These are phyloP conservation scores for Cataglyphis livida DNA, from an alignment of 2,888 invertebrate species.

Conservation along the genomic window DNA sequence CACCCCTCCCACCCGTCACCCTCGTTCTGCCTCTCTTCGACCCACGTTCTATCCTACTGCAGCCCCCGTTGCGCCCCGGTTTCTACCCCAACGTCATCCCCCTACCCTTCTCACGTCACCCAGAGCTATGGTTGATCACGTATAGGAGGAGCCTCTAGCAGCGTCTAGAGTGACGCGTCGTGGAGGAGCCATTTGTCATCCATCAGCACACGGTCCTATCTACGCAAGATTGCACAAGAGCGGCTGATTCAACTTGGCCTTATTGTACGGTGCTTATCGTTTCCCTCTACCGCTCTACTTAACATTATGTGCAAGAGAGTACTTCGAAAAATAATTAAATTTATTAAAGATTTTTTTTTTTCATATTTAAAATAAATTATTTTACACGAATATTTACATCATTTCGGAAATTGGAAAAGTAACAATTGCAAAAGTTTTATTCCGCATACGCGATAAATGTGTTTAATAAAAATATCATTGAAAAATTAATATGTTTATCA, in stretches of 20 bases:
- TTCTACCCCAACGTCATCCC: slow-evolving; percentile 84
- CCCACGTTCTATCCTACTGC: slow-evolving; percentile 85
- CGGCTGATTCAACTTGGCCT: slow-evolving; percentile 69
- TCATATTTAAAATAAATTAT: background rate
- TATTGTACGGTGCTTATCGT: slow-evolving; percentile 70
- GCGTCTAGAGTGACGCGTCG: slow-evolving; percentile 87
- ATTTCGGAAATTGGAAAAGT: background rate
- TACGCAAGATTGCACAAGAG: slow-evolving; percentile 74
- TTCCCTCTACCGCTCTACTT: slow-evolving; percentile 40
- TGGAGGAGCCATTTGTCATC: slow-evolving; percentile 86
- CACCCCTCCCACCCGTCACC: slow-evolving; percentile 81
- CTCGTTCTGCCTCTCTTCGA: slow-evolving; percentile 83
- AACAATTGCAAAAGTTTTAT: background rate
- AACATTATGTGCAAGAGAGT: slow-evolving; percentile 21
- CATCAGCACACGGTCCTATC: slow-evolving; percentile 80
- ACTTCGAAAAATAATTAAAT: slow-evolving; percentile 10
- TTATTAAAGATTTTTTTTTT: background rate
- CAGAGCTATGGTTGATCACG: slow-evolving; percentile 83
- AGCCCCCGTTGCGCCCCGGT: slow-evolving; percentile 83
- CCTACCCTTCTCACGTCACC: slow-evolving; percentile 68
- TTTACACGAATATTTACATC: background rate
- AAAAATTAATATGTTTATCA: slow-evolving; percentile 14
- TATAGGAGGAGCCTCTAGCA: slow-evolving; percentile 84
- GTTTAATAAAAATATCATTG: background rate
- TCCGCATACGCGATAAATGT: background rate